Evolutionary conservation across 2,888 invertebrate genomes (phyloP), one percentile per base, ranked within the genome.

Genomic region (Agapetus fuscipes): DNA sequence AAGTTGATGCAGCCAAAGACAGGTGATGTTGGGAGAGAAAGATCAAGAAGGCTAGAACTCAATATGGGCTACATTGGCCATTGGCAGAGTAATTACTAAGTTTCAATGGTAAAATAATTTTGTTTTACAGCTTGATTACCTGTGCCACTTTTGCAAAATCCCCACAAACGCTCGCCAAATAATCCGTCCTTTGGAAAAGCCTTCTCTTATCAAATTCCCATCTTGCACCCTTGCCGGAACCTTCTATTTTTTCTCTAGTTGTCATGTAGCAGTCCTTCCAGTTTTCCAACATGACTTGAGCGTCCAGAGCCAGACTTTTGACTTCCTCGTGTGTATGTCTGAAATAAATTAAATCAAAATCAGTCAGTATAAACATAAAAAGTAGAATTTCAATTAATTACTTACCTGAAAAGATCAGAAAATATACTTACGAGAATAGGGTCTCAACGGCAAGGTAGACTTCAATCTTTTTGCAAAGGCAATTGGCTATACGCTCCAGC

Each of bases 131-230:
- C n/a, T n/a, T n/a, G n/a, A n/a, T n/a, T n/a, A 82, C 84, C 62
- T 80, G 77, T 1, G 84, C 80, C 14, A 90, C 78, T 45, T 83
- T 75, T n/a, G 81, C 73, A 24, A 94, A 66, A 54, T 93, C 86
- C 32, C 73, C 67, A 43, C 86, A 86, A 7, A 94, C 87, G 6
- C 72, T 70, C 2, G 80, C 79, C 50, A 91, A 83, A 52, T 93
- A 91, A 55, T 93, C 89, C 0, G 91, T 89, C 41, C 78, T 76
- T 2, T 78, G 79, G 59, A 94, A 94, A 17, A 95, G 64, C 28
- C 76, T 71, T 10, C 76, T 77, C 51, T 84, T 80, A 55, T 93
- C 86, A 59, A 94, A 95, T 60, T 94, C 93, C 94, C 94, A 94
- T 7, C 94, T 74, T 3, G 80, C 74, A 16, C 87, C 87, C 49